Evolutionary conservation across 2,113 vertebrate species (phyloP), one percentile per base, ranked within the genome.

Genomic region (Perca schrenkii): DNA sequence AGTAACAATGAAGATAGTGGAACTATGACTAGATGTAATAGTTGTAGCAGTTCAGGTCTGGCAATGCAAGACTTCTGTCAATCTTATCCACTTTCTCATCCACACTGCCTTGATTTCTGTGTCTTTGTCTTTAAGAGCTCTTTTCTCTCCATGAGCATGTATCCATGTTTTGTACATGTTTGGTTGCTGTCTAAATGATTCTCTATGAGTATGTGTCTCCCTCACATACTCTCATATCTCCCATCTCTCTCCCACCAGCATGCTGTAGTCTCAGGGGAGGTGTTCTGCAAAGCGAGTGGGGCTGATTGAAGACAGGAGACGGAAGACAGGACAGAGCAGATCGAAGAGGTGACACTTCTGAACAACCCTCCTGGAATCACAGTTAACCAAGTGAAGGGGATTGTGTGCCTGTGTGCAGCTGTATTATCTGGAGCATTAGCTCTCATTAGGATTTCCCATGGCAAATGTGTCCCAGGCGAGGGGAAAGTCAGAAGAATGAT

Each of bases 231-330:
- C 40, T 31, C 47, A 28, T 49, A 56, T 43, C 43, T 31, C 53
- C 21, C 10, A 16, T 61, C 31, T 60, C 14, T 34, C 47, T 31
- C 7, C 62, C 54, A 60, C 82, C 79, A 76, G 58, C 34, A 22
- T 8, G 25, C 52, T n/a, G 1, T 14, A 52, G 64, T 68, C 63
- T 78, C 58, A 16, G 54, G 61, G 34, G 65, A 79, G 19, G 50
- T 46, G 16, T 34, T 77, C 72, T 70, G 43, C 34, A 17, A 67
- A 64, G 52, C 19, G 34, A 77, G 63, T 25, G 28, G 70, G 14
- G 31, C 61, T 36, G 61, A 80, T 61, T 69, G 53, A 68, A 80
- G 72, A 79, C 21, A 73, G 68, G 62, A 77, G 63, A 69, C 4
- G 16, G 54, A 66, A 17, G 68, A 57, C 52, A 47, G 31, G 47